Conservation (phyloP, 2,888 invertebrate genomes). For the Dioctria linearis region DNA sequence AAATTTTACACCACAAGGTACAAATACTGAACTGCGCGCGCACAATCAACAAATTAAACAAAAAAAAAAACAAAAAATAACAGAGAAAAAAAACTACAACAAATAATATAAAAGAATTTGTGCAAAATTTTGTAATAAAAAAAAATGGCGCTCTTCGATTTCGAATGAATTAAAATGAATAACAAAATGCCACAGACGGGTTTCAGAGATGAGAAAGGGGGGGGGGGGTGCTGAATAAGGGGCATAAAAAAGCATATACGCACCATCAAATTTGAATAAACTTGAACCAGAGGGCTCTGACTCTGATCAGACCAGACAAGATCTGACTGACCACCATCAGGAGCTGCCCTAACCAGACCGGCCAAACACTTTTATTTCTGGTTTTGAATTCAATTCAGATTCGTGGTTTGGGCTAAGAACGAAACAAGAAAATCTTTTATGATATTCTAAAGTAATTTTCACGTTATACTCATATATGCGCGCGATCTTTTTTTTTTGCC, state of each 20-base stretch:
- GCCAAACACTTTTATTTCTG: background rate
- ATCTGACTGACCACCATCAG: background rate
- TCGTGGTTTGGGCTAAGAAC: background rate
- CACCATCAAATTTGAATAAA: conserved; percentile 23
- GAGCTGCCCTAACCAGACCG: background rate
- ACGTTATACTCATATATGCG: background rate
- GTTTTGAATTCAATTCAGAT: background rate
- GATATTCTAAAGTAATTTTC: too few species aligned
- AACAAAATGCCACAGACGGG: background rate
- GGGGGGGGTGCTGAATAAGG: background rate
- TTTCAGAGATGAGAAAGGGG: background rate
- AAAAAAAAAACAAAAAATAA: background rate
- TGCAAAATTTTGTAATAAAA: background rate
- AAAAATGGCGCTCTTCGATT: conserved; percentile 10
- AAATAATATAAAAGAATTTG: conserved; percentile 1
- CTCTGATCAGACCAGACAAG: background rate
- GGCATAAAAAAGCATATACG: background rate
- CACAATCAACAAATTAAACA: background rate
- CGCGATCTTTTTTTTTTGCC: background rate
- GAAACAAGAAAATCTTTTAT: background rate
- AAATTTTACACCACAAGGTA: background rate
- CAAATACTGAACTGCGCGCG: background rate
- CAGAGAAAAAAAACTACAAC: background rate
- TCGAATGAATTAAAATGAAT: conserved; percentile 6
- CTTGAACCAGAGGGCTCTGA: background rate